Base-by-base conservation (phyloP, 2,113 vertebrate genomes). In the Scatophagus argus region DNA sequence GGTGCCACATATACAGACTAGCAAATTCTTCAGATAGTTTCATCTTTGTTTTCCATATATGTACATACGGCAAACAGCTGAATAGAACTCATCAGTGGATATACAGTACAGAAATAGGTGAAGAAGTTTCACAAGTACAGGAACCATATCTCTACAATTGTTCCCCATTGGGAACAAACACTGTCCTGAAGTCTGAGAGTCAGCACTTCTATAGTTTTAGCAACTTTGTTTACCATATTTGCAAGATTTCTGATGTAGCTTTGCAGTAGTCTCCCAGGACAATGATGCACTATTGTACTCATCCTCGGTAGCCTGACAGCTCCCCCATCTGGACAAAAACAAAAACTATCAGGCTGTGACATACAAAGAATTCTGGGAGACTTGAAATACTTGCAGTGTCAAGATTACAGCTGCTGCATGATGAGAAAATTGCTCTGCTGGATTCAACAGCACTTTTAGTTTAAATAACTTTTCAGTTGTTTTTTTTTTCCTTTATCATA, bases 261-360 rank as follows among this genome's bases (percentile, higher is more conserved):
- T 74, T 83, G 82, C 83, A 69, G 78, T 17, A 81, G 68, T 88
- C 80, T 88, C 87, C 51, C 55, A 80, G 83, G 81, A 81, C 76
- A 44, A 34, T 70, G 69, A 17, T 39, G 58, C 79, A 66, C 52
- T 59, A 0, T 27, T 70, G 29, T 39, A 16, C n/a, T 31, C 32
- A 29, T 64, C 19, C 69, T 62, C 39, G 17, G 61, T 14, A 81
- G 91, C 90, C 58, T 82, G 21, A 89, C 69, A 90, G 92, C 90
- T 78, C 89, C 91, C 89, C 89, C 92, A 89, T 67, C 78, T 92
- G 92, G 87, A 72, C 78, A 69, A 74, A 74, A 60, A 46, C 17
- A 36, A 64, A 61, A 64, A 61, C 34, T 19, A 31, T 54, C 43
- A 59, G 51, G 12, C 32, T 36, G 34, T 44, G 17, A 39, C 17